Percentiles rank a stretch among this genome's conserved stretches.
phyloP scores from a whole-genome alignment of 2,113 vertebrate genomes.

The Myotis davidii region DNA sequence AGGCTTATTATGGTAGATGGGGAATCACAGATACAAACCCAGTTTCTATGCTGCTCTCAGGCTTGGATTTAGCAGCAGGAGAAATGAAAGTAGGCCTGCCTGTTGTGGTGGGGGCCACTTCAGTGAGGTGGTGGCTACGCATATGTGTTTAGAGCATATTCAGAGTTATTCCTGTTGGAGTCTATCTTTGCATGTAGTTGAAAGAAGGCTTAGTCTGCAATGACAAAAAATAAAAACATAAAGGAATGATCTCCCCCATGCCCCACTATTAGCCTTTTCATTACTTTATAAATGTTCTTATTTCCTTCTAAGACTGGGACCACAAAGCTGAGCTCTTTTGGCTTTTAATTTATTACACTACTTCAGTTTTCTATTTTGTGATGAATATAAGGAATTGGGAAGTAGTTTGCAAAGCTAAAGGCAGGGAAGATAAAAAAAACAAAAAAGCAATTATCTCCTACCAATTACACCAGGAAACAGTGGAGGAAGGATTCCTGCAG shows the following conservation, averaged over 20 bases:
- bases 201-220: conserved; percentile 53
- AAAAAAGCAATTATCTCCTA: conserved; percentile 62
- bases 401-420: conserved; percentile 54
- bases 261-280: conserved; percentile 47
- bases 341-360: conserved; percentile 66
- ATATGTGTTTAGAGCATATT: neutral
- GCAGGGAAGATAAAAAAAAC: conserved; percentile 26
- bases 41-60: neutral
- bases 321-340: conserved; percentile 47
- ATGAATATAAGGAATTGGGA: conserved; percentile 63
- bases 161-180: conserved; percentile 39
- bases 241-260: conserved; percentile 26
- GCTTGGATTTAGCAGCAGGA: neutral
- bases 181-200: conserved; percentile 55
- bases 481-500: conserved; percentile 17
- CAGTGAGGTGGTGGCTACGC: too few species aligned
- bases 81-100: neutral
- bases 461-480: conserved; percentile 18
- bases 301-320: conserved; percentile 65
- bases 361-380: conserved; percentile 68
- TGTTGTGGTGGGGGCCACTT: fast-evolving
- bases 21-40: neutral
- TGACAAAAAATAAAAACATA: conserved; percentile 69
- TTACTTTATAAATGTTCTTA: conserved; percentile 46
- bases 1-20: neutral